Evolutionary conservation across 2,113 vertebrate species (phyloP).

Genomic region (Paralichthys olivaceus): DNA sequence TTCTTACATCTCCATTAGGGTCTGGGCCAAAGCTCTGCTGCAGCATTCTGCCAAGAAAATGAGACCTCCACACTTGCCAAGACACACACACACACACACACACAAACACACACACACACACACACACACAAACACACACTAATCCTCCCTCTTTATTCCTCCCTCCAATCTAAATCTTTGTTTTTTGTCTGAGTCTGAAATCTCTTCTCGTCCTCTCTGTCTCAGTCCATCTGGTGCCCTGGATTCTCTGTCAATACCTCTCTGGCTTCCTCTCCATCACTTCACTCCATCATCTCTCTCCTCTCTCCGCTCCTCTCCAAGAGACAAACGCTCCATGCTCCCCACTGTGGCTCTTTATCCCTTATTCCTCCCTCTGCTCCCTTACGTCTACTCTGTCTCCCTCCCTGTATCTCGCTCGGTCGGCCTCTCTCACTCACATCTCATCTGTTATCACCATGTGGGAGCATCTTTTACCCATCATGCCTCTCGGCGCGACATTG

Average conservation of each 20-base stretch:
- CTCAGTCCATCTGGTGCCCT: constrained; percentile 58
- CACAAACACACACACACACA: constrained; percentile 52
- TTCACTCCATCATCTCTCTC: constrained; percentile 15
- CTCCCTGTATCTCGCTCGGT: neutral
- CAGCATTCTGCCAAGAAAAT: constrained; percentile 68
- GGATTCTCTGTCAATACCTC: constrained; percentile 40
- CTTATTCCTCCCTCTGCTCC: constrained; percentile 32
- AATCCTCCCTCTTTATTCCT: constrained; percentile 52
- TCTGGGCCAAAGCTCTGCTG: constrained; percentile 59
- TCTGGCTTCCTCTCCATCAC: neutral
- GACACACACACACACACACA: constrained; percentile 49
- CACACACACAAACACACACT: constrained; percentile 39
- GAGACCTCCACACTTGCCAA: constrained; percentile 50
- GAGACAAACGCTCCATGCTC: constrained; percentile 42
- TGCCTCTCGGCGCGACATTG: constrained; percentile 31
- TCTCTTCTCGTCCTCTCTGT: constrained; percentile 30
- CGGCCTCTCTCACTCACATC: constrained; percentile 5
- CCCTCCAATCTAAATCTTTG: constrained; percentile 50
- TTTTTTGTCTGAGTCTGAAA: constrained; percentile 44
- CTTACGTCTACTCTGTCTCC: constrained; percentile 21
- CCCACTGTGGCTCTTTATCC: constrained; percentile 44
- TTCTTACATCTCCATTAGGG: constrained; percentile 74
- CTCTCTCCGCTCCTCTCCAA: constrained; percentile 35
- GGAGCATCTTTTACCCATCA: constrained; percentile 62
- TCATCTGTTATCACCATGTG: constrained; percentile 52